Percentiles rank a stretch among this genome's conserved stretches.
Conservation (phyloP, 2,797 vertebrate species). For the Poeciliopsis paucimaculata region DNA sequence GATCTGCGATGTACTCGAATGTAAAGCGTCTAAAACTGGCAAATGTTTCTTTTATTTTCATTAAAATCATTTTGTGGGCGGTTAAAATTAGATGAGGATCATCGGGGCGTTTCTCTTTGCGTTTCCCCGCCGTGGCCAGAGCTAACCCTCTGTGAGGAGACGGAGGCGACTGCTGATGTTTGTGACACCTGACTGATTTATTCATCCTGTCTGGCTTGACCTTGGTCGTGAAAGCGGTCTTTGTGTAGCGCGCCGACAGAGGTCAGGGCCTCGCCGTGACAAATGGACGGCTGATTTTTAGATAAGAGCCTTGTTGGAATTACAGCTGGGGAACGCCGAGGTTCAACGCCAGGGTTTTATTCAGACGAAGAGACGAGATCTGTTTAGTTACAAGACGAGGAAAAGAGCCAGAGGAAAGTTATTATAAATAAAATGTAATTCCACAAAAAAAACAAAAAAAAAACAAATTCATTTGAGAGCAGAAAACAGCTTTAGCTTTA, state of each 20-base stretch:
- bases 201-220: conserved; percentile 54
- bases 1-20: too few relatives aligned
- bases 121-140: conserved; percentile 8
- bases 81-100: conserved; percentile 10
- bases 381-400: background rate
- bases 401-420: background rate
- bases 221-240: conserved; percentile 31
- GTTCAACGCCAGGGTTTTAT: background rate
- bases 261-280: background rate
- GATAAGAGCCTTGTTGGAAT: background rate
- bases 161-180: conserved; percentile 37
- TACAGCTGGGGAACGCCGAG: background rate
- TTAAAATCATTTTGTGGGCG: background rate
- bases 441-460: background rate
- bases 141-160: conserved; percentile 27
- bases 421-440: background rate
- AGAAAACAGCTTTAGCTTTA: background rate
- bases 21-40: background rate
- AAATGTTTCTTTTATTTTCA: background rate
- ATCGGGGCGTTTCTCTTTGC: background rate
- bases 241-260: conserved; percentile 46
- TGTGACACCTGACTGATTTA: conserved; percentile 70
- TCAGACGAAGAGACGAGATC: background rate
- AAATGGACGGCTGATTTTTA: background rate
- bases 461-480: background rate